Conservation (phyloP, 2,113 vertebrate species). For the Eptesicus fuscus region DNA sequence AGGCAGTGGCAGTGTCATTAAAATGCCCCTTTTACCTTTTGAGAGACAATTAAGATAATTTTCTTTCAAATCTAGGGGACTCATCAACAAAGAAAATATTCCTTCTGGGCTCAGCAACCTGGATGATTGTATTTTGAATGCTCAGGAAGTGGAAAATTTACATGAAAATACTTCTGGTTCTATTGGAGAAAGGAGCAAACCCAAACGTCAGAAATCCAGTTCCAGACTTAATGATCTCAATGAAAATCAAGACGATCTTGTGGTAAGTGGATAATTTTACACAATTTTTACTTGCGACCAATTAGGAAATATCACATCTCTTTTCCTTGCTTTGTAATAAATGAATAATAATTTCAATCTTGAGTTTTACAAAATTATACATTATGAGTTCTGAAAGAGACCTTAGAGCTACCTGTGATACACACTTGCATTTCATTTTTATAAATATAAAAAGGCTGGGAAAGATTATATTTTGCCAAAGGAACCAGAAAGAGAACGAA, state of each 20-base stretch:
- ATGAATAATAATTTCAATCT: background rate
- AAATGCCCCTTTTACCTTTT: background rate
- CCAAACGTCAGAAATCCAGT: constrained; percentile 87
- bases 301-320: background rate
- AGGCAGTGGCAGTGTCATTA: constrained; percentile 34
- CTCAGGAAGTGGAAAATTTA: constrained; percentile 81
- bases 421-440: background rate
- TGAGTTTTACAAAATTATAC: constrained; percentile 4
- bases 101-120: constrained; percentile 80
- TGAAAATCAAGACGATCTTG: constrained; percentile 84
- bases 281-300: background rate
- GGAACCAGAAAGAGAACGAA: background rate
- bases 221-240: constrained; percentile 83
- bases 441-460: background rate
- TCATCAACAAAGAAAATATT: constrained; percentile 94
- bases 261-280: constrained; percentile 83
- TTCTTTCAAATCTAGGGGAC: constrained; percentile 73
- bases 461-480: background rate
- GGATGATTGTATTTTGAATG: constrained; percentile 78
- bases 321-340: constrained; percentile 14
- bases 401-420: background rate
- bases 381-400: background rate
- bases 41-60: constrained; percentile 27
- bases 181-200: constrained; percentile 81
- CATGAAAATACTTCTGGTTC: constrained; percentile 77